A percentile compares a stretch with the other conserved stretches of the same genome.
Evolutionary conservation across 2,113 vertebrate species (phyloP).

Genomic region (Bubo bubo): DNA sequence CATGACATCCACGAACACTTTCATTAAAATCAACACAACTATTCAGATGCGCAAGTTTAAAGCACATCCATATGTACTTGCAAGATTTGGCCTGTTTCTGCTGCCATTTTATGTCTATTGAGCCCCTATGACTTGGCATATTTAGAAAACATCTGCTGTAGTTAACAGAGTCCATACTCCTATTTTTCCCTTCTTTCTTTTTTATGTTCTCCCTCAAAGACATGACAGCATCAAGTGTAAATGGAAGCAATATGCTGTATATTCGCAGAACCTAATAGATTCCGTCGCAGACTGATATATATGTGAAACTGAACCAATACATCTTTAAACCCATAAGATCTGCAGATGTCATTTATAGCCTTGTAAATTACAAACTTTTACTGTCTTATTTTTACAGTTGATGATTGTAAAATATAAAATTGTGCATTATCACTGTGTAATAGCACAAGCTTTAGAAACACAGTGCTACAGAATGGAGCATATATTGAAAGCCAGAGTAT

Average conservation of each 20-base stretch:
- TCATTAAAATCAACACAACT: background rate
- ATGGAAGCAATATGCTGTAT: conserved; percentile 47
- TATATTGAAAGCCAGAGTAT: conserved; percentile 42
- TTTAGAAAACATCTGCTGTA: conserved; percentile 46
- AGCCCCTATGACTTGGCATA: background rate
- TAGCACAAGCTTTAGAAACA: conserved; percentile 40
- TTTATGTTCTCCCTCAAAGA: conserved; percentile 43
- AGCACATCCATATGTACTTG: background rate
- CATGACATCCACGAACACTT: background rate
- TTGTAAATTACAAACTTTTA: conserved; percentile 68
- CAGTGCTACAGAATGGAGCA: background rate
- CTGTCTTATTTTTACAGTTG: conserved; percentile 59
- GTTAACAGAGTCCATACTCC: conserved; percentile 3
- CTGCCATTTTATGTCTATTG: background rate
- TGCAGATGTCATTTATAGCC: conserved; percentile 51
- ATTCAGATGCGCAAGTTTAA: background rate
- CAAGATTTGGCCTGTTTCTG: background rate
- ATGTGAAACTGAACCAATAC: conserved; percentile 33
- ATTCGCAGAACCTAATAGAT: conserved; percentile 1
- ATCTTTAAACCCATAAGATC: conserved; percentile 56
- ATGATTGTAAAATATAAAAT: conserved; percentile 58
- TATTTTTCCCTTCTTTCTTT: background rate
- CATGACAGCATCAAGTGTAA: background rate
- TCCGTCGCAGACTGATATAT: conserved; percentile 5
- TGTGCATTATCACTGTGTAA: conserved; percentile 57